Base-by-base conservation (phyloP, 2,797 vertebrate genomes). In the Antrozous pallidus region DNA sequence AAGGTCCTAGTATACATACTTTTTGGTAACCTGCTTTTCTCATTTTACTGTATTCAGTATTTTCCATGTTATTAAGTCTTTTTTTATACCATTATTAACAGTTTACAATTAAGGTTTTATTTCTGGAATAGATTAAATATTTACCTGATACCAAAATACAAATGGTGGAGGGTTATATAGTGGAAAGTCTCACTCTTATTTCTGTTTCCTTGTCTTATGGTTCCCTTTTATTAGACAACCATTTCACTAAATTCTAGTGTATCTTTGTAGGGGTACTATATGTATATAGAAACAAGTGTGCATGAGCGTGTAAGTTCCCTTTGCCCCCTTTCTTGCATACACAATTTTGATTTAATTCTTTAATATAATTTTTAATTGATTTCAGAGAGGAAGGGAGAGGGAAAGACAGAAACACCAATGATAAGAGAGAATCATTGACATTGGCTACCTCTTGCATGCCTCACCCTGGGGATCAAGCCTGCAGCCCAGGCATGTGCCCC, bases 1-100 rank as follows among this genome's bases (percentile, higher is more conserved):
- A 81, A 63, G 12, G 16, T 88, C n/a, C 14, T 73, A 73, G 13
- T 58, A 71, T 88, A 45, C 11, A 24, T 49, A 47, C n/a, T 67
- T 93, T 90, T 88, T 83, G 80, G 31, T 73, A n/a, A 94, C 28
- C 5, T 51, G 24, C 38, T 73, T 90, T 94, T 87, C 65, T 93
- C 13, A 58, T 77, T 91, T 86, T 94, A 79, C 18, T 74, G 20
- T 69, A 12, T 26, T n/a, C 6, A 61, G 5, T 71, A 70, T 84
- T 92, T 81, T 10, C 54, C n/a, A 45, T 42, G 20, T 58, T 40
- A 80, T 38, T 83, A 63, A 71, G 31, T 83, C 56, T 51, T 51
- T 51, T 61, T 79, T 95, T 82, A 84, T 67, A 40, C 20, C 20
- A 61, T 73, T 61, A 84, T 67, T 78, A 78, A 56, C 33, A 82